phyloP scores from a whole-genome alignment of 2,113 vertebrate genomes.

The Archilochus colubris region DNA sequence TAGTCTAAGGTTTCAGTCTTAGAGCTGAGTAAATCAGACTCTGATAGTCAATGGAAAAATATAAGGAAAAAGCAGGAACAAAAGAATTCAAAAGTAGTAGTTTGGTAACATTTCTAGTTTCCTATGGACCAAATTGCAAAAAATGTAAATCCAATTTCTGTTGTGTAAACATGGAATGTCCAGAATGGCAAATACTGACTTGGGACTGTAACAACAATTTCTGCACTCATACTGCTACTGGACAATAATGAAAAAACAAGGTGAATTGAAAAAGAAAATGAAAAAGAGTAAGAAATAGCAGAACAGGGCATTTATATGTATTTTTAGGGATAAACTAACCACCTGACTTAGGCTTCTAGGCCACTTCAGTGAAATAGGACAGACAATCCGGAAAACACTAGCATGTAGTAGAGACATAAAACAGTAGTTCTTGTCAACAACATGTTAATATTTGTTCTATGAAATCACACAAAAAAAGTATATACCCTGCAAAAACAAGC shows the following conservation, averaged over 20 bases:
- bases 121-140: not conserved
- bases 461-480: not conserved
- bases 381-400: conserved; percentile 27
- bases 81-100: not conserved
- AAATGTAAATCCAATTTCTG: conserved; percentile 22
- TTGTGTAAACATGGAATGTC: conserved; percentile 42
- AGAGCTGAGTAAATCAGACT: not conserved
- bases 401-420: conserved; percentile 30
- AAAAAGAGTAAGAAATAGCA: not conserved
- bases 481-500: conserved; percentile 63
- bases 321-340: conserved; percentile 24
- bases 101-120: not conserved
- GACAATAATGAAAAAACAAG: not conserved
- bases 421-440: conserved; percentile 47
- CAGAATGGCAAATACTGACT: conserved; percentile 38
- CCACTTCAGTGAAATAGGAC: not conserved
- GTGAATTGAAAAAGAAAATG: not conserved
- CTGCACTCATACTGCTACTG: conserved; percentile 17
- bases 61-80: not conserved
- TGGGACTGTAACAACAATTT: conserved; percentile 2
- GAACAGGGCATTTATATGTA: not conserved
- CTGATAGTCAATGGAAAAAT: not conserved
- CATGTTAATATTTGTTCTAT: conserved; percentile 9
- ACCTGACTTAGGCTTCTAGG: conserved; percentile 6
- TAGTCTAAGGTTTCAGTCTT: not conserved